Percentiles rank a stretch among this genome's conserved stretches.
phyloP scores from a whole-genome alignment of 1,140 invertebrate genomes.

The Ooceraea biroi region DNA sequence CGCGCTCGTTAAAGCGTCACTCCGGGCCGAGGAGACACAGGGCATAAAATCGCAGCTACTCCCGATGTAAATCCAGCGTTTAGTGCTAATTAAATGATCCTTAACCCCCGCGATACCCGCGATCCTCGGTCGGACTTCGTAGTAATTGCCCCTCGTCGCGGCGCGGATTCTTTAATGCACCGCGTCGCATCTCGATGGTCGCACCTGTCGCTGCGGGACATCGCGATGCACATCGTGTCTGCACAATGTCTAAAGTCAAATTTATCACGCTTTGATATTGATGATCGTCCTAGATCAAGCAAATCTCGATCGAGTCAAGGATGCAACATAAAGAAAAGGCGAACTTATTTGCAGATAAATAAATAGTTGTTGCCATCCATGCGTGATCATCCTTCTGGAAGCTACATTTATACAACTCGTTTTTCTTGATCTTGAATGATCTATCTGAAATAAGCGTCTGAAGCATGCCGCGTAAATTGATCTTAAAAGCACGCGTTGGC shows the following conservation, averaged over 20 bases:
- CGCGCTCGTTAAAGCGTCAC: slow-evolving; percentile 17
- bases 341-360: background rate
- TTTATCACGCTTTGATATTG: background rate
- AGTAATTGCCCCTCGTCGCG: slow-evolving; percentile 30
- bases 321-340: background rate
- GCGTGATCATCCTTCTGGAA: no score
- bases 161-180: slow-evolving; percentile 16
- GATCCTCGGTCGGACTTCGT: background rate
- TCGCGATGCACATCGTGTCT: background rate
- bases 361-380: no score
- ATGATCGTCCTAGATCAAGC: background rate
- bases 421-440: no score
- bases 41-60: slow-evolving; percentile 41
- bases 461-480: no score
- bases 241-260: slow-evolving; percentile 19
- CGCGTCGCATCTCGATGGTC: background rate
- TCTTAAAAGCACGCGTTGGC: background rate
- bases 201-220: slow-evolving; percentile 39
- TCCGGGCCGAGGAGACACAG: background rate
- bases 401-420: no score
- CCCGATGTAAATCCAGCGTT: slow-evolving; percentile 55
- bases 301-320: no score
- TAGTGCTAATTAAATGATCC: slow-evolving; percentile 63
- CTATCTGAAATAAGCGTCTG: no score
- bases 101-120: slow-evolving; percentile 48